These are phyloP conservation scores for Amphipoea oculea DNA, from an alignment of 2,888 invertebrate species.

Conservation along the genomic window DNA sequence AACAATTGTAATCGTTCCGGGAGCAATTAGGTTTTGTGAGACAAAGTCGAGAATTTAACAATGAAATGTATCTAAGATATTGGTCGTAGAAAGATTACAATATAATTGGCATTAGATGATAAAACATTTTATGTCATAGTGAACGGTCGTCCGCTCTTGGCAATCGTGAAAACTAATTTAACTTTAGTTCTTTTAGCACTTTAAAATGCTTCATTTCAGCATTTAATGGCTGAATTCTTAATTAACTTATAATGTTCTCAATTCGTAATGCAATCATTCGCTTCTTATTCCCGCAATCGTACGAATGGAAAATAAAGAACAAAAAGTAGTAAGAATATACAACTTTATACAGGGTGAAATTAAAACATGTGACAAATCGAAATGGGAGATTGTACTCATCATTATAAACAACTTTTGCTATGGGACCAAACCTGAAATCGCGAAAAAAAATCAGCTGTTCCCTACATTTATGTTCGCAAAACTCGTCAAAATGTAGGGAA, in stretches of 20 bases:
- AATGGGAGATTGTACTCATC: too few relatives aligned
- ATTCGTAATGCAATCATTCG: conserved; percentile 12
- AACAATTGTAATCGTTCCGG: conserved; percentile 8
- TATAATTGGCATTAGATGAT: not conserved
- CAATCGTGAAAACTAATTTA: not conserved
- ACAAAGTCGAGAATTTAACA: conserved; percentile 8
- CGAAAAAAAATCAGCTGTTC: too few relatives aligned
- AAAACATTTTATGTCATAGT: conserved; percentile 3
- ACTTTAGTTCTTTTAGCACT: not conserved
- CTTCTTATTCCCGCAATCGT: not conserved
- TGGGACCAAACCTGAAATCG: too few relatives aligned
- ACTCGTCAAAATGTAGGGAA: too few relatives aligned
- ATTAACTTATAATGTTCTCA: not conserved
- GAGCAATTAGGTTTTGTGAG: conserved; percentile 17
- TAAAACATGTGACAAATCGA: too few relatives aligned
- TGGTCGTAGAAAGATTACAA: not conserved
- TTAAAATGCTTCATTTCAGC: not conserved
- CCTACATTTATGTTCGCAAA: too few relatives aligned
- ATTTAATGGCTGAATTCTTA: not conserved
- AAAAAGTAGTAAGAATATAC: not conserved
- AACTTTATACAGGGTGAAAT: not conserved
- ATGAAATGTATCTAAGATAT: conserved; percentile 4
- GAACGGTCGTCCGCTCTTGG: not conserved
- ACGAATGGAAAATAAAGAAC: not conserved
- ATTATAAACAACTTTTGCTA: too few relatives aligned